phyloP scores from a whole-genome alignment of 2,797 vertebrate species.

The Takifugu rubripes region DNA sequence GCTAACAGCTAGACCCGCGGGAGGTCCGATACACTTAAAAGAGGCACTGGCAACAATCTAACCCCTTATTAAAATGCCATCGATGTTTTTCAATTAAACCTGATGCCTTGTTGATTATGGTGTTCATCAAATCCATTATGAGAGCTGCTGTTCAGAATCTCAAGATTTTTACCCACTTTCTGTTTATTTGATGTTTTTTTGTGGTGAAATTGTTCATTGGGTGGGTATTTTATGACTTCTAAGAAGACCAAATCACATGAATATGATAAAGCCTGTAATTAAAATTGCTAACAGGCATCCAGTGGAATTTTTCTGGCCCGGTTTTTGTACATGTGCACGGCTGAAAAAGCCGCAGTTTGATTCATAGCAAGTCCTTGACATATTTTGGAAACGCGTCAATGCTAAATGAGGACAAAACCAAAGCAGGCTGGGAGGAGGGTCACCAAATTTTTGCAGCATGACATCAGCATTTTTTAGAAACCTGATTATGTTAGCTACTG shows the following conservation, averaged over 20 bases:
- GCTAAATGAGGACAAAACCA: conserved; percentile 16
- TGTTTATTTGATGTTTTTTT: background rate
- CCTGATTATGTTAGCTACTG: conserved; percentile 35
- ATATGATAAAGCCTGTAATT: background rate
- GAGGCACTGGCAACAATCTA: too few species aligned
- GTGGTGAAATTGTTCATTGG: background rate
- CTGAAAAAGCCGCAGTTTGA: conserved; percentile 11
- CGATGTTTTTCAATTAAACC: too few species aligned
- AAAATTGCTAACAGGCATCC: background rate
- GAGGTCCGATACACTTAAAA: too few species aligned
- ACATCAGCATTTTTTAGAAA: conserved; percentile 47
- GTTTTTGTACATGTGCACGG: conserved; percentile 10
- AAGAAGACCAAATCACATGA: background rate
- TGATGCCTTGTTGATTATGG: too few species aligned
- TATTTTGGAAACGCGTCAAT: conserved; percentile 5
- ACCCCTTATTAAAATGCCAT: too few species aligned
- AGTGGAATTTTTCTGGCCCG: conserved; percentile 5
- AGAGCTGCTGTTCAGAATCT: background rate
- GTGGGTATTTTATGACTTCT: background rate
- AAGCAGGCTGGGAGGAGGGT: conserved; percentile 18
- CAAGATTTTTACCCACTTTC: background rate
- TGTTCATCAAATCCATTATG: too few species aligned
- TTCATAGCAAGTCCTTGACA: conserved; percentile 9
- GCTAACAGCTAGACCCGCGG: too few species aligned
- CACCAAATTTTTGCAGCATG: conserved; percentile 35